These are phyloP conservation scores for Anoplopoma fimbria DNA, from an alignment of 2,113 vertebrate species.

Conservation along the genomic window DNA sequence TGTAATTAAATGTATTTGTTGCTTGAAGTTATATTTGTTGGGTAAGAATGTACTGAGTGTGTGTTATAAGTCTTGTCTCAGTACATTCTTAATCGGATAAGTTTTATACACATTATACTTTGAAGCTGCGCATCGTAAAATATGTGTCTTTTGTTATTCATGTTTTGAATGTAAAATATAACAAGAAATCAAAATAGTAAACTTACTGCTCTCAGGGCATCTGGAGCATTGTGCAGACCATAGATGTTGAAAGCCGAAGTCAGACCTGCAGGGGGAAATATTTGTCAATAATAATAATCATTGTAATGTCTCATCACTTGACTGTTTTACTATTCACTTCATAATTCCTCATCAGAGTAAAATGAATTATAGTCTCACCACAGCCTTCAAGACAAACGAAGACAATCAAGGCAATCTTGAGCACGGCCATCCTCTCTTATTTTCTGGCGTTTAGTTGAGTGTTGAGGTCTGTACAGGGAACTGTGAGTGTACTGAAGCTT, in stretches of 20 bases:
- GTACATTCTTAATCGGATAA: neutral
- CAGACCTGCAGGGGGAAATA: conserved; percentile 54
- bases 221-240: conserved; percentile 31
- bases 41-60: too few relatives aligned
- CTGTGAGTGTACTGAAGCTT: conserved; percentile 17
- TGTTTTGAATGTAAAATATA: neutral
- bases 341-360: neutral
- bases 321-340: neutral
- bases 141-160: neutral
- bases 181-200: neutral
- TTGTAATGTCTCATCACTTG: neutral
- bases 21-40: neutral
- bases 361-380: conserved; percentile 65
- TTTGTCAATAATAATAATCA: neutral
- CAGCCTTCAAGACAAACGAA: conserved; percentile 54
- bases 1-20: neutral
- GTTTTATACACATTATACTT: neutral
- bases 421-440: conserved; percentile 56
- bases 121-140: neutral
- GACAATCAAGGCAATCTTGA: conserved; percentile 63
- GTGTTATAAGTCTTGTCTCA: neutral
- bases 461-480: conserved; percentile 18
- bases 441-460: neutral
- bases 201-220: conserved; percentile 44
- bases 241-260: conserved; percentile 27